These are phyloP conservation scores for Auanema sp. DNA, from an alignment of 2,888 invertebrate species.

Conservation along the genomic window DNA sequence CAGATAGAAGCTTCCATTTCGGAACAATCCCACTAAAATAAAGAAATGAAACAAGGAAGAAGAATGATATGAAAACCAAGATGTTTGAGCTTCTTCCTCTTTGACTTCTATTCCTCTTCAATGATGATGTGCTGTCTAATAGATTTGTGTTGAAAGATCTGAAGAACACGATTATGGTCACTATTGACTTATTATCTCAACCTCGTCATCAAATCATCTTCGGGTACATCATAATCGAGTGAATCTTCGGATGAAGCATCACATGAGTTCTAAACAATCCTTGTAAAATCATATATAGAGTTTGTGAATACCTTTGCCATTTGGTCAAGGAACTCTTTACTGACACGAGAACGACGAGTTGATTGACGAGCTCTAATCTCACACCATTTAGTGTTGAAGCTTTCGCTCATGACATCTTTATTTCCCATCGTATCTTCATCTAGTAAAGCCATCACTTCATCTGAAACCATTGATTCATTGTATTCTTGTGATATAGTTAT, in stretches of 20 bases:
- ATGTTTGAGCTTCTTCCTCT: constrained; percentile 23
- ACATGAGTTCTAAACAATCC: constrained; percentile 38
- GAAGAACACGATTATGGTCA: background rate
- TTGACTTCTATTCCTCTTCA: constrained; percentile 28
- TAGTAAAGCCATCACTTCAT: constrained; percentile 46
- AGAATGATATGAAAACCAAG: constrained; percentile 3
- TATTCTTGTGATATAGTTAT: constrained; percentile 8
- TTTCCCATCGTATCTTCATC: constrained; percentile 18
- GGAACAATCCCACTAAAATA: constrained; percentile 27
- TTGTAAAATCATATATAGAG: background rate
- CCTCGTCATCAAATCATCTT: constrained; percentile 34
- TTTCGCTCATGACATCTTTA: constrained; percentile 26
- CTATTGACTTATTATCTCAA: constrained; percentile 4
- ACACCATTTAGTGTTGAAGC: constrained; percentile 47
- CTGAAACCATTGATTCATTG: constrained; percentile 26
- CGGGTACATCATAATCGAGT: constrained; percentile 35
- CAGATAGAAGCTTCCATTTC: constrained; percentile 51
- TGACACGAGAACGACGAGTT: constrained; percentile 21
- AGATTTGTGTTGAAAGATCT: constrained; percentile 37
- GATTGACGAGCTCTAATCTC: constrained; percentile 37
- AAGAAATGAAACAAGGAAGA: background rate
- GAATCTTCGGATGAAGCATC: constrained; percentile 53
- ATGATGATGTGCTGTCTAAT: constrained; percentile 26
- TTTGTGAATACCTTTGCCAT: constrained; percentile 30
- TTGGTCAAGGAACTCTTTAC: constrained; percentile 32